Percentiles rank a stretch among this genome's conserved stretches.
These are phyloP conservation scores for Crotalus tigris DNA, from an alignment of 2,113 vertebrate genomes.

Conservation along the genomic window DNA sequence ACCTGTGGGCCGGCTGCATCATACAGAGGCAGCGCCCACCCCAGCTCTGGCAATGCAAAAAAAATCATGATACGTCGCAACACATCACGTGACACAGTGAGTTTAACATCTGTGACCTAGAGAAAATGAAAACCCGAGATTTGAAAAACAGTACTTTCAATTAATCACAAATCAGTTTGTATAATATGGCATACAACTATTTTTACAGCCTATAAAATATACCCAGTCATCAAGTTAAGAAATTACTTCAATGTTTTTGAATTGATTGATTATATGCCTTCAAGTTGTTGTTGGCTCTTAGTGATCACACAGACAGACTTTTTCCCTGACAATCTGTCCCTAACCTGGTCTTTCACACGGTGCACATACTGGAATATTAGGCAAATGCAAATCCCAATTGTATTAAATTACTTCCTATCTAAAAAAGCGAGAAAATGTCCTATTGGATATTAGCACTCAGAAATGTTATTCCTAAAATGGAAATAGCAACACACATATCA, in stretches of 20 bases:
- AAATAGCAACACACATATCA: conserved; percentile 34
- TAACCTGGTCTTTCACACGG: background rate
- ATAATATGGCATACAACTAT: background rate
- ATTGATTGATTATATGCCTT: background rate
- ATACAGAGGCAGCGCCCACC: too few species aligned
- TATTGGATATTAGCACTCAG: background rate
- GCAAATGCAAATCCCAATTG: background rate
- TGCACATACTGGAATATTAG: background rate
- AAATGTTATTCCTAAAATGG: conserved; percentile 9
- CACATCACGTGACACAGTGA: too few species aligned
- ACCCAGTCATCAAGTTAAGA: background rate
- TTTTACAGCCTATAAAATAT: background rate
- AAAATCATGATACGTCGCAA: too few species aligned
- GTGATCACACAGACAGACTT: background rate
- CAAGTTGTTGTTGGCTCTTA: background rate
- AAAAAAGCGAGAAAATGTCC: background rate
- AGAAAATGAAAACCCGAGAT: background rate
- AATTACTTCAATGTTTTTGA: background rate
- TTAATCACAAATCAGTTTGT: background rate
- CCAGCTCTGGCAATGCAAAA: too few species aligned
- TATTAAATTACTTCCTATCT: background rate
- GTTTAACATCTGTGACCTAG: background rate
- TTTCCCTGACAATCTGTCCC: background rate
- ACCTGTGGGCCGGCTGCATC: too few species aligned
- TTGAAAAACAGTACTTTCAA: background rate